Percentiles rank a stretch among this genome's conserved stretches.
These are phyloP conservation scores for Spisula subtruncata DNA, from an alignment of 2,888 invertebrate genomes.

Conservation along the genomic window DNA sequence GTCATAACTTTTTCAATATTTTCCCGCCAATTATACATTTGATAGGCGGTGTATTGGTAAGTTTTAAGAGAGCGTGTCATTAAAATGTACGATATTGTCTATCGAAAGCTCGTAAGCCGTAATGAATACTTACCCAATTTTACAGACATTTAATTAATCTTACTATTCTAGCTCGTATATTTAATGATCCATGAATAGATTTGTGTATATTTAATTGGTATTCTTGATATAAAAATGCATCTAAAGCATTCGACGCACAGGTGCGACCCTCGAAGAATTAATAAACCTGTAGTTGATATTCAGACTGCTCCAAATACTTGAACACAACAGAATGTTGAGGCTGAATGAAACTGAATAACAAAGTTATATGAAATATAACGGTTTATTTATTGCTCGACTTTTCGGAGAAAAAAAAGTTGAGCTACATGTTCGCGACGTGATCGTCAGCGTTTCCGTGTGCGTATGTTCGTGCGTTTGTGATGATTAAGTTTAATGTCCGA, in stretches of 20 bases:
- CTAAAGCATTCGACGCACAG: not conserved
- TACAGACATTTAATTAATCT: constrained; percentile 10
- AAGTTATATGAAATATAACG: too few relatives aligned
- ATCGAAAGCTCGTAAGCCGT: not conserved
- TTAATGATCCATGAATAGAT: not conserved
- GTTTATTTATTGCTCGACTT: too few relatives aligned
- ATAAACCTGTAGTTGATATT: constrained; percentile 2
- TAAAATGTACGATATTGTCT: not conserved
- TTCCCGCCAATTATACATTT: too few relatives aligned
- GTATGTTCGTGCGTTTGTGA: too few relatives aligned
- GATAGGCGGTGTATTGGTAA: not conserved
- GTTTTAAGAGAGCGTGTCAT: not conserved
- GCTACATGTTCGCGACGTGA: too few relatives aligned
- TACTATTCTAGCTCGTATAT: not conserved
- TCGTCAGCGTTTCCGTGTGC: too few relatives aligned
- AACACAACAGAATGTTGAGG: not conserved
- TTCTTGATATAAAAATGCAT: not conserved
- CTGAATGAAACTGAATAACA: not conserved
- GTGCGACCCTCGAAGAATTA: not conserved
- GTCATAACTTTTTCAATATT: too few relatives aligned
- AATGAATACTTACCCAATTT: constrained; percentile 3
- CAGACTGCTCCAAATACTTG: not conserved
- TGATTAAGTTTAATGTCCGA: too few relatives aligned
- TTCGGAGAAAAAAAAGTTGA: too few relatives aligned
- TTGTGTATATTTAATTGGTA: constrained; percentile 21